Base-by-base conservation (phyloP, 2,797 vertebrate species). In the Diplodus sargus region DNA sequence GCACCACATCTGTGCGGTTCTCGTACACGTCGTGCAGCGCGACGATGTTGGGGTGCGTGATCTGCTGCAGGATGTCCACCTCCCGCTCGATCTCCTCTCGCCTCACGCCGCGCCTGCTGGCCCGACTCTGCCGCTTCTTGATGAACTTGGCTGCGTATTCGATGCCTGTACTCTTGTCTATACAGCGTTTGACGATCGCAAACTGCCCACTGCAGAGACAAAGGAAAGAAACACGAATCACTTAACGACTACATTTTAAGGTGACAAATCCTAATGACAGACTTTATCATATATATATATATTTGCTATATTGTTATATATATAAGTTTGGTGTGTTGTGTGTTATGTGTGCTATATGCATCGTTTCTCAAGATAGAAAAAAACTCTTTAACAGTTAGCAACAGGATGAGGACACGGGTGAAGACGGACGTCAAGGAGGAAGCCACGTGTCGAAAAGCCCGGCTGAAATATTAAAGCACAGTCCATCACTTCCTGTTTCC, bases 121-220 rank as follows among this genome's bases (percentile, higher is more conserved):
- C 96, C 4, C 89, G 95, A 79, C 94, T 97, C 90, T 95, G 96
- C 0, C 97, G 95, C 90, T 99, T 99, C 92, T 98, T 99, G 85
- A 99, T 98, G 94, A 98, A 99, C 89, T 99, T 99, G 28, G 97
- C 98, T 0, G 98, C 98, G 0, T 94, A 99, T 43, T 97, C 96
- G 2, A 79, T 3, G 0, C 96, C 95, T 0, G 95, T 95, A 89
- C 94, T 96, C 82, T 93, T 98, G 89, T 99, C 97, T 51, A 68
- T 91, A 79, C 97, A 99, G 53, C 94, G 96, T 92, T 96, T 99
- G 88, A 99, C 98, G 0, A 99, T 95, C 9, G 98, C 98, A 91
- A 99, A 99, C 91, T 99, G 98, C 53, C 98, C 98, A 17, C 98
- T 99, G 90, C 2, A 60, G 63, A 81, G 76, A 75, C 62, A 81